Conservation (phyloP, 2,888 invertebrate species). For the Halictus ligatus region DNA sequence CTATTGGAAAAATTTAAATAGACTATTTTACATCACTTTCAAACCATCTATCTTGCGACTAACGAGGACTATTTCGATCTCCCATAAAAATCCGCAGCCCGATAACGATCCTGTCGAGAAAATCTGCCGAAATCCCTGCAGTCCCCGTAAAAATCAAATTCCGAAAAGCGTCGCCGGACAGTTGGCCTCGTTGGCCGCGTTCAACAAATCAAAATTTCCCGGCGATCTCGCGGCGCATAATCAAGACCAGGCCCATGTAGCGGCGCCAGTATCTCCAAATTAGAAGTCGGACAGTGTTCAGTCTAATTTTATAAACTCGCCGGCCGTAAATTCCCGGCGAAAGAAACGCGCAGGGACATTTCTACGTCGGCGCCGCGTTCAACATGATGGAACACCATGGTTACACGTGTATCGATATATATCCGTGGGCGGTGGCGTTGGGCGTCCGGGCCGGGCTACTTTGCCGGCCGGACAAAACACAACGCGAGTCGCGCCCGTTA, state of each 20-base stretch:
- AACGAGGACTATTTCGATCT: too few species aligned
- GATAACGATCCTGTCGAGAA: too few species aligned
- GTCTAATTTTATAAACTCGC: neutral
- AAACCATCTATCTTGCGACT: too few species aligned
- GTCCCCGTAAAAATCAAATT: neutral
- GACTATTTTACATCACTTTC: too few species aligned
- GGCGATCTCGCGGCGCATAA: neutral
- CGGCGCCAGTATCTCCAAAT: neutral
- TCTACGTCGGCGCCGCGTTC: neutral
- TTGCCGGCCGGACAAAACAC: constrained; percentile 51
- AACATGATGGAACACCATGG: constrained; percentile 13
- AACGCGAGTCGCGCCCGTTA: constrained; percentile 43
- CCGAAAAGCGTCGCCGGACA: neutral
- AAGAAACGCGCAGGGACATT: neutral
- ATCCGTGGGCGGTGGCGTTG: neutral
- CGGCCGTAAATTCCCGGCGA: neutral
- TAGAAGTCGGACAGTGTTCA: neutral
- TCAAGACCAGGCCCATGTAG: neutral
- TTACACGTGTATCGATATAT: constrained; percentile 60
- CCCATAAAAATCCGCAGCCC: too few species aligned
- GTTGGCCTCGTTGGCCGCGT: neutral
- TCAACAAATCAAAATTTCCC: neutral
- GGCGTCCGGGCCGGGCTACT: constrained; percentile 35
- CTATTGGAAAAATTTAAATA: too few species aligned
- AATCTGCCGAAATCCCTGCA: neutral